Evolutionary conservation across 2,888 invertebrate genomes (phyloP).

Genomic region (Plebejus argus): DNA sequence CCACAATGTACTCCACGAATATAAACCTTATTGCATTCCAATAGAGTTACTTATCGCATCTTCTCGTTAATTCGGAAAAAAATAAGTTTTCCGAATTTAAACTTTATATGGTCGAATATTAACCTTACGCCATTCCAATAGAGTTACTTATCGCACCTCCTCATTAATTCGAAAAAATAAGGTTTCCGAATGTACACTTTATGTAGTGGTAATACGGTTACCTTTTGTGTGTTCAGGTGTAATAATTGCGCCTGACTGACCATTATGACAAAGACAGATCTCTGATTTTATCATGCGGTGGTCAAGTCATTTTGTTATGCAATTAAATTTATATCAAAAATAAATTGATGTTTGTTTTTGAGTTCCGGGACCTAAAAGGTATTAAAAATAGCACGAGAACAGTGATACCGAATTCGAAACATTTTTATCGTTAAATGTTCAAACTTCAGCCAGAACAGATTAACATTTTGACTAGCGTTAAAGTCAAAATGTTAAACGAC

Average conservation of each 20-base stretch:
- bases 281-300: constrained; percentile 47
- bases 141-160: not conserved
- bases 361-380: not conserved
- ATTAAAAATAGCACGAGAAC: not conserved
- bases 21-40: constrained; percentile 26
- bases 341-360: constrained; percentile 1
- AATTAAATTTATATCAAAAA: constrained; percentile 28
- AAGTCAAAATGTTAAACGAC: too few relatives aligned
- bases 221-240: constrained; percentile 34
- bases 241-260: constrained; percentile 43
- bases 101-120: not conserved
- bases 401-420: not conserved
- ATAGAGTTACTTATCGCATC: not conserved
- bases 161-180: not conserved
- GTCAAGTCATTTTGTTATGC: constrained; percentile 24
- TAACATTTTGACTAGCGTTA: too few relatives aligned
- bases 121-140: not conserved
- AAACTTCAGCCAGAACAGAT: too few relatives aligned
- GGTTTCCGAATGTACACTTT: not conserved
- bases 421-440: too few relatives aligned
- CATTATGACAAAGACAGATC: constrained; percentile 66
- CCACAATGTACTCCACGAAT: constrained; percentile 39
- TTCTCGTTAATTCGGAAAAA: not conserved
- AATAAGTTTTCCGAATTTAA: not conserved
- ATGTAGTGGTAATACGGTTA: not conserved